A percentile compares a stretch with the other conserved stretches of the same genome.
Evolutionary conservation across 2,113 vertebrate species (phyloP).

Genomic region (Actinemys pallida): DNA sequence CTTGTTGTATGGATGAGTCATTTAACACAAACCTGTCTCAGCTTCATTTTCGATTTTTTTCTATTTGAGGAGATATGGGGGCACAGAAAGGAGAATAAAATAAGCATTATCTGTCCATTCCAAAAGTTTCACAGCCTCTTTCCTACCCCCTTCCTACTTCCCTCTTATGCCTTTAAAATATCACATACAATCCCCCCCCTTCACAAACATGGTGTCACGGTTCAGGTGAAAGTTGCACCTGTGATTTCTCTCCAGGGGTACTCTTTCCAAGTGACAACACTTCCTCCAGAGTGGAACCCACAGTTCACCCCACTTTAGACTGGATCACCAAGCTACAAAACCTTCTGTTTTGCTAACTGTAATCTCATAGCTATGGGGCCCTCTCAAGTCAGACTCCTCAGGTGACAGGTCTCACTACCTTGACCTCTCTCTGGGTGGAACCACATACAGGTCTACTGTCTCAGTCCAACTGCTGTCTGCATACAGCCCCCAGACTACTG

Average conservation of each 20-base stretch:
- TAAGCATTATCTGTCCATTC: background rate
- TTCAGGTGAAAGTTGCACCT: background rate
- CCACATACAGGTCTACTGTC: background rate
- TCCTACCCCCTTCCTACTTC: fast-evolving
- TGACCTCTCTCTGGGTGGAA: background rate
- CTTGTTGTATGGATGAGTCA: background rate
- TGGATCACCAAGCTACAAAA: background rate
- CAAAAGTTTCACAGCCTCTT: background rate
- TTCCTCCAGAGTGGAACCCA: background rate
- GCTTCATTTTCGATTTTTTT: background rate
- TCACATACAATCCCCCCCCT: background rate
- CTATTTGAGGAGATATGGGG: fast-evolving
- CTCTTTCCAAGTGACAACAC: background rate
- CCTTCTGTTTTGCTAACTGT: background rate
- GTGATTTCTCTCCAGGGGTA: background rate
- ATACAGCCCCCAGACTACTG: too few relatives aligned
- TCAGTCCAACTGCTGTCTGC: background rate
- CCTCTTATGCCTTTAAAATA: fast-evolving
- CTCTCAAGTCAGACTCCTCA: background rate
- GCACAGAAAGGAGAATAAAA: fast-evolving
- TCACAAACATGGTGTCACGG: background rate
- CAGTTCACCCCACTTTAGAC: background rate
- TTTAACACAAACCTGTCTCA: background rate
- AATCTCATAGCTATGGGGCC: background rate
- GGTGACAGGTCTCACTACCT: background rate